Conservation (phyloP, 2,797 vertebrate species). For the Megalops cyprinoides region DNA sequence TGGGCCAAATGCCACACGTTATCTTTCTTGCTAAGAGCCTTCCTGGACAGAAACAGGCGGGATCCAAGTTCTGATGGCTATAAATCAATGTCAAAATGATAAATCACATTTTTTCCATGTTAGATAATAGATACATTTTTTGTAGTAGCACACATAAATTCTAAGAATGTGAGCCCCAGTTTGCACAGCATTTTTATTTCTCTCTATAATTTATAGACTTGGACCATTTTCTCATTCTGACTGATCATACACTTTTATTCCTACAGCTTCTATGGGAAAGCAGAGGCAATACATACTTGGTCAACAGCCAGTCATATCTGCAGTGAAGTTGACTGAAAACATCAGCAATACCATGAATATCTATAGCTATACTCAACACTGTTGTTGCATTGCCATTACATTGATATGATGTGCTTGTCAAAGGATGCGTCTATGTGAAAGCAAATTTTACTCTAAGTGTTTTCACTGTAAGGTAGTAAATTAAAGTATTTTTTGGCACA, state of each 20-base stretch:
- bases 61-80: background rate
- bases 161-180: background rate
- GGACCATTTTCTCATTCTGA: no score
- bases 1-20: constrained; percentile 15
- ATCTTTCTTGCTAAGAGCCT: constrained; percentile 22
- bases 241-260: background rate
- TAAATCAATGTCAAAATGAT: constrained; percentile 20
- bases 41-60: background rate
- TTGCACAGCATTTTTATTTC: background rate
- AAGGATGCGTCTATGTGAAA: background rate
- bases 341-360: background rate
- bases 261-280: background rate
- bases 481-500: background rate
- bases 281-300: no score
- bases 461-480: background rate
- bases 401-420: background rate
- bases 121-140: background rate
- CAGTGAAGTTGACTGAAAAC: no score
- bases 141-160: background rate
- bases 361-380: background rate
- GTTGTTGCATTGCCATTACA: background rate
- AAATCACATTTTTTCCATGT: background rate
- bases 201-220: background rate
- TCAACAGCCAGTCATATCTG: no score
- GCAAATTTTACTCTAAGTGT: background rate